Evolutionary conservation across 2,888 invertebrate species (phyloP), one percentile per base, ranked within the genome.

Genomic region (Phorcus lineatus): DNA sequence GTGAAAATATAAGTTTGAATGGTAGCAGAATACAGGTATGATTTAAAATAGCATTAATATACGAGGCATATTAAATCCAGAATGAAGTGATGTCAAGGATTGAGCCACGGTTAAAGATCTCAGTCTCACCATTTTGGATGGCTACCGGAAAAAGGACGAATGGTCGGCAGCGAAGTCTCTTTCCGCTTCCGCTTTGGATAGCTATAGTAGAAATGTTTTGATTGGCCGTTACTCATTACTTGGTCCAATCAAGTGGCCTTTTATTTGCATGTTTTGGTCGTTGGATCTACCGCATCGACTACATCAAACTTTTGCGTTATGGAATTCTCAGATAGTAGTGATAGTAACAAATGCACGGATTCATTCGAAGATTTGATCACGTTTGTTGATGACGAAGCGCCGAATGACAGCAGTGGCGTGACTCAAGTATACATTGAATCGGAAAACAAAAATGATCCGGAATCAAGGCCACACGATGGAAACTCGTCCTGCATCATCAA

Each of bases 121-220:
- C 53, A 17, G 75, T 81, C 86, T 81, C 81, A 84, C 85, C 85
- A 86, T 87, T 82, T 88, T 85, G 86, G 80, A 82, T 83, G 80
- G 83, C 81, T 80, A 75, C 55, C 78, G 78, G 70, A 81, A 83
- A 81, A 81, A 80, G 81, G 62, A 0, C 62, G 62, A 24, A 0
- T 62, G 1, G 9, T 22, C 2, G 62, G 28, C 28, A 24, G 28
- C 16, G 28, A 62, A 62, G 4, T 62, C 62, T 24, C 19, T 19
- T 36, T 22, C 19, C 31, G 54, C 74, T 78, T 74, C 80, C 77
- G 77, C 19, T 75, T 79, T 47, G 24, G 70, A 47, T 36, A n/a
- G 40, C 31, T 19, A 77, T 55, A 47, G 28, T 28, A 62, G 24
- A 24, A 16, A 28, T 6, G 3, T 22, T 67, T 40, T 67, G 57